Conservation (phyloP, 92 coral and sea anemone species). For the Actinernus sp. region DNA sequence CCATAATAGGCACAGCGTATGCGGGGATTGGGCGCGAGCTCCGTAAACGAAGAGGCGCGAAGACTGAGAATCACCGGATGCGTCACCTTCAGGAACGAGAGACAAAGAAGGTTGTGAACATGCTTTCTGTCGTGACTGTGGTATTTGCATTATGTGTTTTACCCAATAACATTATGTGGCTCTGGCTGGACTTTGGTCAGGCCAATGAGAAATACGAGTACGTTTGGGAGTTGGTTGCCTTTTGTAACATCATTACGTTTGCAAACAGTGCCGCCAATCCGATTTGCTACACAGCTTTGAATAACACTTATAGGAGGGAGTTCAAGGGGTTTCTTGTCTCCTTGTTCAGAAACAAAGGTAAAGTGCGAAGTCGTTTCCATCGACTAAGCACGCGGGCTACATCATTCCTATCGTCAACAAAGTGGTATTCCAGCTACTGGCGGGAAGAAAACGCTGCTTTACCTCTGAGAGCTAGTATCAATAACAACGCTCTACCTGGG, state of each 20-base stretch:
- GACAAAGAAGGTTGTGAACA: constrained; percentile 82
- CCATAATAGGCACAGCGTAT: constrained; percentile 71
- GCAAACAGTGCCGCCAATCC: constrained; percentile 97
- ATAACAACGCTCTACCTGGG: too few relatives aligned
- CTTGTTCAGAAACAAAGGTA: too few relatives aligned
- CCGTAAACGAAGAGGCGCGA: constrained; percentile 51
- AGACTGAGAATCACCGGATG: constrained; percentile 58
- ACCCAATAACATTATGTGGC: constrained; percentile 90
- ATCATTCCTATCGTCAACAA: too few relatives aligned
- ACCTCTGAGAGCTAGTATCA: too few relatives aligned
- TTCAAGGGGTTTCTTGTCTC: too few relatives aligned
- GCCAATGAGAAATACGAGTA: constrained; percentile 55
- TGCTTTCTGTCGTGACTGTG: constrained; percentile 81
- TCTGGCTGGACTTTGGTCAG: constrained; percentile 92
- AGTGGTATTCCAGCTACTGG: too few relatives aligned
- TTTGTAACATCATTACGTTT: too few relatives aligned
- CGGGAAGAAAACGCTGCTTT: too few relatives aligned
- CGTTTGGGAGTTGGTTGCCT: constrained; percentile 89
- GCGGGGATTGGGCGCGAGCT: constrained; percentile 74
- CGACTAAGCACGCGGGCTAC: too few relatives aligned
- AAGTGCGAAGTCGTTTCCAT: too few relatives aligned
- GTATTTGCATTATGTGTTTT: constrained; percentile 84
- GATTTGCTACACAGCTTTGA: constrained; percentile 75
- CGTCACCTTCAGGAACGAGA: constrained; percentile 66
- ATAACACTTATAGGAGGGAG: constrained; percentile 80